Evolutionary conservation across 2,113 vertebrate species (phyloP).

Genomic region (Lagopus leucura): DNA sequence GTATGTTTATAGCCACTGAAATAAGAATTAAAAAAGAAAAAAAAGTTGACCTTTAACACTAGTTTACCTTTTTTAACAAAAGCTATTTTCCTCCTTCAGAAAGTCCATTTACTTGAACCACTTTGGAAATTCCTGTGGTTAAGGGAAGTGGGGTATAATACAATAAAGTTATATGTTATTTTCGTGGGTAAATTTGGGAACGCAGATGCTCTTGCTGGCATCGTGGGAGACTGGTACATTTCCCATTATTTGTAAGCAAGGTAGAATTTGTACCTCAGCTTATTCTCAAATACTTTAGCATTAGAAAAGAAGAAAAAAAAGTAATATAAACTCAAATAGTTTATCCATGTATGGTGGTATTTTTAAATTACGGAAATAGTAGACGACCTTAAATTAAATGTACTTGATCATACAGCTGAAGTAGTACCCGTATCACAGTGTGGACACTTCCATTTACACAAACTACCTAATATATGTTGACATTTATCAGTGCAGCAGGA

Average conservation of each 20-base stretch:
- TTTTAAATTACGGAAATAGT: background rate
- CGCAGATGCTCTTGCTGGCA: background rate
- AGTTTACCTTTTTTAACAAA: background rate
- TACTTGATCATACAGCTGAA: background rate
- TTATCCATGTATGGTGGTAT: background rate
- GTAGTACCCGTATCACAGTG: background rate
- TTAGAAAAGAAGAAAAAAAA: background rate
- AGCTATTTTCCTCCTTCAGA: background rate
- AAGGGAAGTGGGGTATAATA: background rate
- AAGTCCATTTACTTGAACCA: background rate
- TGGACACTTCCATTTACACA: background rate
- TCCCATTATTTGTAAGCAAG: background rate
- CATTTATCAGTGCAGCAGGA: background rate
- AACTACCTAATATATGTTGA: background rate
- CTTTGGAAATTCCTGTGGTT: background rate
- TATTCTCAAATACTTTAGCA: background rate
- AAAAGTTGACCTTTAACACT: background rate
- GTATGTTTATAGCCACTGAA: background rate
- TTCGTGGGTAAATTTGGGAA: background rate
- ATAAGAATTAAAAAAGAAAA: background rate
- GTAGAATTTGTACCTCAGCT: background rate
- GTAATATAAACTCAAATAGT: background rate
- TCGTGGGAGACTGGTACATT: background rate
- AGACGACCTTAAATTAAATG: background rate
- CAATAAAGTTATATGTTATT: background rate